A percentile compares a stretch with the other conserved stretches of the same genome.
Evolutionary conservation across 2,888 invertebrate species (phyloP).

Genomic region (Agriopis leucophaearia): DNA sequence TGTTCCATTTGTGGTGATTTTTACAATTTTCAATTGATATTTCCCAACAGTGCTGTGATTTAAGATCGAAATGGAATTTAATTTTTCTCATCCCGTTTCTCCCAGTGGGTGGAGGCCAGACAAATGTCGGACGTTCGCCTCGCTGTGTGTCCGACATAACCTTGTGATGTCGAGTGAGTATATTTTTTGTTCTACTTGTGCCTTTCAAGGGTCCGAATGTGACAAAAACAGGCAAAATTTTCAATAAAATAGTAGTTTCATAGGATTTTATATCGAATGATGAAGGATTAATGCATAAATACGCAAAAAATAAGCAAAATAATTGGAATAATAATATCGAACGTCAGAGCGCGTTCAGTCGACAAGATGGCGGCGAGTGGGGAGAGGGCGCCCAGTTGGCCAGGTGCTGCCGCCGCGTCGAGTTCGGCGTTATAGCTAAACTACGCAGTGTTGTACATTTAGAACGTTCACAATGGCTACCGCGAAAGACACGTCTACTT

Average conservation of each 20-base stretch:
- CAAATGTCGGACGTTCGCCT: conserved; percentile 82
- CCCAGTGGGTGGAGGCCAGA: conserved; percentile 81
- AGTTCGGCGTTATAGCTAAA: conserved; percentile 86
- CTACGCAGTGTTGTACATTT: conserved; percentile 87
- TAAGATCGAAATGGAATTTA: conserved; percentile 68
- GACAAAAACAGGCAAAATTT: conserved; percentile 37
- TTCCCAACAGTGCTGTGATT: conserved; percentile 69
- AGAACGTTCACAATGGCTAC: conserved; percentile 92
- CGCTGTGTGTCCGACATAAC: conserved; percentile 81
- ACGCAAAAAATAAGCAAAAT: conserved; percentile 59
- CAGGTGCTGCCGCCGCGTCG: conserved; percentile 87
- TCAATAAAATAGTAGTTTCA: conserved; percentile 35
- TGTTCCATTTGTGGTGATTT: conserved; percentile 69
- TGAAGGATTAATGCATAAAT: conserved; percentile 52
- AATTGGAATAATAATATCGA: conserved; percentile 80
- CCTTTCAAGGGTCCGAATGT: conserved; percentile 45
- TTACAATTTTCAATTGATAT: conserved; percentile 60
- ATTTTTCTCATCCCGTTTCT: conserved; percentile 75
- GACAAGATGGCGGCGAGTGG: conserved; percentile 85
- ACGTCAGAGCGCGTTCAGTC: conserved; percentile 81
- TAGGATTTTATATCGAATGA: conserved; percentile 44
- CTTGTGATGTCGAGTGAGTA: conserved; percentile 82
- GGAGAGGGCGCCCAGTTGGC: conserved; percentile 86
- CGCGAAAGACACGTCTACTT: conserved; percentile 96
- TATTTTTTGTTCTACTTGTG: conserved; percentile 68